Evolutionary conservation across 2,888 invertebrate species (phyloP).

Genomic region (Xestia rhomboidea): DNA sequence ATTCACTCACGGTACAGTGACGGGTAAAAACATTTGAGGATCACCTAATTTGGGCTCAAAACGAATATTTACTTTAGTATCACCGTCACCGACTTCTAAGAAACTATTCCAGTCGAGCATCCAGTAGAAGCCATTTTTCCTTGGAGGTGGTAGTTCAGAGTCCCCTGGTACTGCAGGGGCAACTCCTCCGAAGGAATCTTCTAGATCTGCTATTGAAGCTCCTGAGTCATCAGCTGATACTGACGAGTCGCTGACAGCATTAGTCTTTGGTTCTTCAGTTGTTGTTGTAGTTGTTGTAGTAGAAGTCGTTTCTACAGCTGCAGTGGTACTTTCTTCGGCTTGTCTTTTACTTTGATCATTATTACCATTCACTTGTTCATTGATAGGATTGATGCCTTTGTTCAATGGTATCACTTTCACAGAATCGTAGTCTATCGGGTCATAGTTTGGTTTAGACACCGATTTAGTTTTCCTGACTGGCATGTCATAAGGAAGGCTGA

Average conservation of each 20-base stretch:
- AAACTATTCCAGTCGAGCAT: conserved; percentile 96
- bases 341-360: conserved; percentile 84
- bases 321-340: conserved; percentile 63
- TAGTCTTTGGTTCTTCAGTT: conserved; percentile 74
- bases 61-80: conserved; percentile 94
- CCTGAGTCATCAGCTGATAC: conserved; percentile 87
- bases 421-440: conserved; percentile 85
- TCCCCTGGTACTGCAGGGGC: conserved; percentile 90
- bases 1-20: conserved; percentile 92
- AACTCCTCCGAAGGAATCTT: conserved; percentile 94
- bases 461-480: conserved; percentile 82
- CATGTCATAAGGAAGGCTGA: conserved; percentile 81
- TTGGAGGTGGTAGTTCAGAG: conserved; percentile 92
- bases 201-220: conserved; percentile 92
- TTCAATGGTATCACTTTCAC: conserved; percentile 86
- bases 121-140: conserved; percentile 95
- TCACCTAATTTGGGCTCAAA: conserved; percentile 95
- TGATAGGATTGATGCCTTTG: conserved; percentile 81
- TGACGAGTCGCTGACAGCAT: conserved; percentile 73
- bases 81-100: conserved; percentile 95
- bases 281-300: conserved; percentile 67
- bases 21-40: conserved; percentile 94
- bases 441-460: conserved; percentile 74
- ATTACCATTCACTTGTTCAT: conserved; percentile 72
- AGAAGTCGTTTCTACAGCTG: conserved; percentile 54